Conservation (phyloP, 2,888 invertebrate genomes). For the Hypomecis punctinalis region DNA sequence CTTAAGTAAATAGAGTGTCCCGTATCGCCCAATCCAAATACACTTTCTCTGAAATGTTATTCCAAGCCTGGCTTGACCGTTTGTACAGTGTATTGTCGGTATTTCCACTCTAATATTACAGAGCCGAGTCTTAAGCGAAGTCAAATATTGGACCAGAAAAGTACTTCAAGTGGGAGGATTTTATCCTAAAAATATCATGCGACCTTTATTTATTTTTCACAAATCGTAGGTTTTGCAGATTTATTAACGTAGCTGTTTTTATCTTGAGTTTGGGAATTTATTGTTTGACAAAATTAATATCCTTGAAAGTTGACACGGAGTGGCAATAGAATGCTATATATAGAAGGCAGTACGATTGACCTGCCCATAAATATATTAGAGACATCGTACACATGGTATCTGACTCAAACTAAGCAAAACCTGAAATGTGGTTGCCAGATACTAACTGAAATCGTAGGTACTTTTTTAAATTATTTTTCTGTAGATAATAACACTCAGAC, state of each 20-base stretch:
- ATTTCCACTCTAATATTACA: conserved; percentile 16
- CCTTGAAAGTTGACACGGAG: no score
- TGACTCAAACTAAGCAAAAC: no score
- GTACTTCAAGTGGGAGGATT: neutral
- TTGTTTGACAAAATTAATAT: no score
- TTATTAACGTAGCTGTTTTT: neutral
- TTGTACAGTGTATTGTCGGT: conserved; percentile 23
- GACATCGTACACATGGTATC: no score
- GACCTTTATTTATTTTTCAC: conserved; percentile 3
- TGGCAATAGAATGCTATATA: no score
- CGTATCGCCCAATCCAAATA: conserved; percentile 12
- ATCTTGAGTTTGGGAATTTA: neutral
- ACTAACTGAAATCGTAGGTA: no score
- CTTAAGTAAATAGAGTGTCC: conserved; percentile 8
- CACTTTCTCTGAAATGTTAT: conserved; percentile 15
- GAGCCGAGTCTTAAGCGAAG: conserved; percentile 20
- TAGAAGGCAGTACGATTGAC: no score
- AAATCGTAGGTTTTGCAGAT: neutral
- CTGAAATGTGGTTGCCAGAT: no score
- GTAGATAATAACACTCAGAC: no score
- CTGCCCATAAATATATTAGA: no score
- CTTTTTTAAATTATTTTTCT: no score
- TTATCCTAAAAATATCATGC: conserved; percentile 7
- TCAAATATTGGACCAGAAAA: conserved; percentile 20
- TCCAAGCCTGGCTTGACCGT: conserved; percentile 21